Percentiles rank a stretch among this genome's conserved stretches.
These are phyloP conservation scores for Aphidius gifuensis DNA, from an alignment of 1,140 invertebrate species.

Conservation along the genomic window DNA sequence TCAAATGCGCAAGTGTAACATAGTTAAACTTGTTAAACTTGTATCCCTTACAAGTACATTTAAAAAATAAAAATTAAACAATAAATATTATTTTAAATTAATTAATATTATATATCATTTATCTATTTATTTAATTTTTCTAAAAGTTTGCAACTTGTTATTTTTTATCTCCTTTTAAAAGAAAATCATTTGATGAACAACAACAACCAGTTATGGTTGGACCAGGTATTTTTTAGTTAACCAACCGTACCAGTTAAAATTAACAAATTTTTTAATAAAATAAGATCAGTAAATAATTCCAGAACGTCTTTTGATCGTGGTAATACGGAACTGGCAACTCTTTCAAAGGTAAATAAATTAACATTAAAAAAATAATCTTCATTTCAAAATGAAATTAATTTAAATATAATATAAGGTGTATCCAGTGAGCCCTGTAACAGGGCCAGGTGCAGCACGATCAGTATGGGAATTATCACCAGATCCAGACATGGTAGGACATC, in stretches of 20 bases:
- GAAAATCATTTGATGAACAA: conserved; percentile 5
- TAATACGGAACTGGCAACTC: conserved; percentile 53
- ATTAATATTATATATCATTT: conserved; percentile 9
- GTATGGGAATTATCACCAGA: conserved; percentile 72
- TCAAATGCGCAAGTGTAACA: conserved; percentile 46
- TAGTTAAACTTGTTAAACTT: conserved; percentile 1
- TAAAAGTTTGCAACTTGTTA: not conserved
- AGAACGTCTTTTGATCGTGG: conserved; percentile 37
- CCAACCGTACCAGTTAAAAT: conserved; percentile 39
- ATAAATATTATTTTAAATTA: conserved; percentile 6
- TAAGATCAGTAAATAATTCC: conserved; percentile 25
- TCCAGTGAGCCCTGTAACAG: conserved; percentile 58
- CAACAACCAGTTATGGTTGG: conserved; percentile 32
- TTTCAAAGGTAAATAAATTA: conserved; percentile 44
- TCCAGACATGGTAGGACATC: conserved; percentile 55
- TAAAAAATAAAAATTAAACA: too few species aligned
- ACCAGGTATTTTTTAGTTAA: conserved; percentile 39
- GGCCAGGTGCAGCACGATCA: conserved; percentile 79
- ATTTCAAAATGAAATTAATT: conserved; percentile 4
- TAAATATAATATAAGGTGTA: conserved; percentile 38
- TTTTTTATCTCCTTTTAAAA: not conserved
- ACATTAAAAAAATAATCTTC: not conserved
- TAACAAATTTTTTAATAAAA: conserved; percentile 10
- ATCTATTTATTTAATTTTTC: conserved; percentile 4
- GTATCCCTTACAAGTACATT: too few species aligned